Percentiles rank a stretch among this genome's conserved stretches.
Conservation (phyloP, 2,888 invertebrate genomes). For the Hetaerina titia region DNA sequence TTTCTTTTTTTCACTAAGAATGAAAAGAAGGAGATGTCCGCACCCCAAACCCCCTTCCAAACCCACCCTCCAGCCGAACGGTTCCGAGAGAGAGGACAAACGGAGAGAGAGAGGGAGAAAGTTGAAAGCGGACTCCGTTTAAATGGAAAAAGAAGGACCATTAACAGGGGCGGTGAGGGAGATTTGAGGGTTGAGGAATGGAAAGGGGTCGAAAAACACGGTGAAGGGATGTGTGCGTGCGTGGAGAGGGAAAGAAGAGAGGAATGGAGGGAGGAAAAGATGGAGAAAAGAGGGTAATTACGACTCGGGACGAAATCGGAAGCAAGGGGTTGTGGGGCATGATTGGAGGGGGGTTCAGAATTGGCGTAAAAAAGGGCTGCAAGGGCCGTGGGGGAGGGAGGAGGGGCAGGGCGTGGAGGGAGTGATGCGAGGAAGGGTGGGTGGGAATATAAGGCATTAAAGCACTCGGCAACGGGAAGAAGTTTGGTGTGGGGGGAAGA, state of each 20-base stretch:
- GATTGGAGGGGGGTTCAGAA: too few species aligned
- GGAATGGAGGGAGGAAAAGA: neutral
- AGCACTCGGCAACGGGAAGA: neutral
- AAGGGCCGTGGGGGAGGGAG: neutral
- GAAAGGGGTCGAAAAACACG: too few species aligned
- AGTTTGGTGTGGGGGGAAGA: neutral
- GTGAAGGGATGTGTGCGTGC: neutral
- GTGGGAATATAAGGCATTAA: neutral
- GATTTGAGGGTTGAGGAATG: too few species aligned
- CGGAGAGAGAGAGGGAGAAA: neutral
- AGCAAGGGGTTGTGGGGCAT: neutral
- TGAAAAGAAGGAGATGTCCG: neutral
- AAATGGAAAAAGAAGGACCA: constrained; percentile 22
- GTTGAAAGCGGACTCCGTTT: neutral
- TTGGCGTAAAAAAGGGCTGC: neutral
- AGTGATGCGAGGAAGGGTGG: neutral
- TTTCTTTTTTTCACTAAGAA: neutral
- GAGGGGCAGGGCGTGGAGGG: neutral
- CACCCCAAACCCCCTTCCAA: neutral
- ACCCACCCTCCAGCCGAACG: neutral
- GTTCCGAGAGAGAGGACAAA: neutral
- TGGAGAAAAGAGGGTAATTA: neutral
- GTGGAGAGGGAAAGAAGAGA: neutral
- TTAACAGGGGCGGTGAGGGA: neutral
- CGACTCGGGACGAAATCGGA: neutral